phyloP scores from a whole-genome alignment of 2,797 vertebrate genomes.

The Decapterus maruadsi region DNA sequence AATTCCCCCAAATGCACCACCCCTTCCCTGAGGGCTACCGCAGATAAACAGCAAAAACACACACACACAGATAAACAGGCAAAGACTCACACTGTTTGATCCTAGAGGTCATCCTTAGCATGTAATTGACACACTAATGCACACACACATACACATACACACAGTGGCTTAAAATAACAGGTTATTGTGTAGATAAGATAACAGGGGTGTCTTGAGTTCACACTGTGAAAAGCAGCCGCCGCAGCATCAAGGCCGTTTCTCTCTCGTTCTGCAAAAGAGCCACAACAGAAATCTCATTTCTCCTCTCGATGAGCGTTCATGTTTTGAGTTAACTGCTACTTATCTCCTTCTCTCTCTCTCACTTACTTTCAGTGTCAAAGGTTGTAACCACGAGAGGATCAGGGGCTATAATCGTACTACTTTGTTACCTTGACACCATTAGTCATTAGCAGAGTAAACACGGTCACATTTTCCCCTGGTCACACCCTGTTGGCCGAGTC shows the following conservation, averaged over 20 bases:
- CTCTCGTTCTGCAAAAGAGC: not conserved
- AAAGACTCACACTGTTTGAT: constrained; percentile 29
- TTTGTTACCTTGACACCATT: constrained; percentile 77
- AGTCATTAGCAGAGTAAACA: constrained; percentile 77
- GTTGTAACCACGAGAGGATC: constrained; percentile 56
- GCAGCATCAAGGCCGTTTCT: constrained; percentile 18
- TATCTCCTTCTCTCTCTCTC: constrained; percentile 13
- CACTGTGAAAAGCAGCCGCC: not conserved
- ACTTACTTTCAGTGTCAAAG: constrained; percentile 45
- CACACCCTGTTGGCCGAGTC: constrained; percentile 69
- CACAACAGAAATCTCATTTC: not conserved
- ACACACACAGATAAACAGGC: constrained; percentile 57
- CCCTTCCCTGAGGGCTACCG: constrained; percentile 40
- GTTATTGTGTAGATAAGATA: constrained; percentile 54
- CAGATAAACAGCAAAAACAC: constrained; percentile 66
- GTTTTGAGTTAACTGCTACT: constrained; percentile 21
- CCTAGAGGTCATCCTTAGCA: constrained; percentile 18
- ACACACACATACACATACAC: constrained; percentile 22
- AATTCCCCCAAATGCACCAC: constrained; percentile 63
- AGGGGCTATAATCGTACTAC: constrained; percentile 61
- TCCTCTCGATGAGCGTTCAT: constrained; percentile 4
- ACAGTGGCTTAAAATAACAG: constrained; percentile 61
- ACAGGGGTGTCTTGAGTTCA: constrained; percentile 51
- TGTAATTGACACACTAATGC: constrained; percentile 22
- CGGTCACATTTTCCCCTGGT: constrained; percentile 60